Evolutionary conservation across 2,113 vertebrate species (phyloP).

Genomic region (Pardalotus punctatus): DNA sequence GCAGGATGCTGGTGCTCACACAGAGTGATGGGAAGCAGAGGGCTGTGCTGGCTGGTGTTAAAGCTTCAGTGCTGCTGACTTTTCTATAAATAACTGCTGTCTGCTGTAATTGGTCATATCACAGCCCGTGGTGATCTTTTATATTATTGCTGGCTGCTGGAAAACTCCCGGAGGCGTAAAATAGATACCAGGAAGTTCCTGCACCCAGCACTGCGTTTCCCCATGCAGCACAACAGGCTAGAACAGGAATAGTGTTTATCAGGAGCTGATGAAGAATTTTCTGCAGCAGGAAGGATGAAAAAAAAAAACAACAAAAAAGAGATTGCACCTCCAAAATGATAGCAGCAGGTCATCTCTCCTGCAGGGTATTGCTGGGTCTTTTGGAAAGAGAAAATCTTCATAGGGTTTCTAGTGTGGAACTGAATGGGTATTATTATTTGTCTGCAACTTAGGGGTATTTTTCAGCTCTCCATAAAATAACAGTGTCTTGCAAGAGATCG

Average conservation of each 20-base stretch:
- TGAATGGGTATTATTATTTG: slow-evolving; percentile 40
- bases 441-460: slow-evolving; percentile 1
- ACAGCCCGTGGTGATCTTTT: slow-evolving; percentile 30
- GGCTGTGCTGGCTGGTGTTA: slow-evolving; percentile 20
- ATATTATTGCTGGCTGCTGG: slow-evolving; percentile 51
- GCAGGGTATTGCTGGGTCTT: slow-evolving; percentile 14
- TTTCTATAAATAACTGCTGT: slow-evolving; percentile 57
- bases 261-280: slow-evolving; percentile 32
- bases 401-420: not conserved
- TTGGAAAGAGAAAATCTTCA: not conserved
- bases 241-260: slow-evolving; percentile 27
- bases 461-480: slow-evolving; percentile 32
- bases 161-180: slow-evolving; percentile 44
- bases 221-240: not conserved
- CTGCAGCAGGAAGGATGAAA: not conserved
- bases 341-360: slow-evolving; percentile 29
- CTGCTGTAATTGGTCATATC: slow-evolving; percentile 58
- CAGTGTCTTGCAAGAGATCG: slow-evolving; percentile 9
- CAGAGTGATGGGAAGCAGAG: slow-evolving; percentile 5
- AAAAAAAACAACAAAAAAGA: not conserved
- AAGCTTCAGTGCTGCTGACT: slow-evolving; percentile 27
- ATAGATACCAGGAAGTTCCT: slow-evolving; percentile 44
- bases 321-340: slow-evolving; percentile 13
- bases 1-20: not conserved
- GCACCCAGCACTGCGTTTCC: slow-evolving; percentile 8